Conservation (phyloP, 2,888 invertebrate genomes). For the Dryobota labecula region DNA sequence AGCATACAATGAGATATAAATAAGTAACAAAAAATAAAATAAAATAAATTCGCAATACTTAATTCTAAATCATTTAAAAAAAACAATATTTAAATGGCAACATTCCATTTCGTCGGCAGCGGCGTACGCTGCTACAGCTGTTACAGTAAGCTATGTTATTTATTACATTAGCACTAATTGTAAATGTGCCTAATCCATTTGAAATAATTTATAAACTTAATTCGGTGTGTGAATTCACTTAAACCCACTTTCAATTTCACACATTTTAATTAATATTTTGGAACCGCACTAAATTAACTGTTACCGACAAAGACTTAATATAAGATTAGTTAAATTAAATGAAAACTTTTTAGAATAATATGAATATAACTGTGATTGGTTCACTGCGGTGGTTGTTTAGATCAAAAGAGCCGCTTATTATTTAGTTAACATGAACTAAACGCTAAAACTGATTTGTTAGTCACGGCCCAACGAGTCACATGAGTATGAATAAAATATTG, state of each 20-base stretch:
- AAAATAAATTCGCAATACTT: too few species aligned
- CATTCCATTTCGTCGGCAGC: too few species aligned
- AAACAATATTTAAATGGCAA: too few species aligned
- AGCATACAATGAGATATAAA: too few species aligned
- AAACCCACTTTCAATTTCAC: conserved; percentile 57
- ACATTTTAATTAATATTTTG: conserved; percentile 56
- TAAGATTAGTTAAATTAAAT: conserved; percentile 66
- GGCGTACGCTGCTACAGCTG: too few species aligned
- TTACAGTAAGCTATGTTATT: not conserved
- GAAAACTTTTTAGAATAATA: conserved; percentile 57
- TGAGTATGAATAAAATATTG: conserved; percentile 66
- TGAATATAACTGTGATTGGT: conserved; percentile 60
- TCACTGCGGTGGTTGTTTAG: conserved; percentile 59
- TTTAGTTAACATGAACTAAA: conserved; percentile 69
- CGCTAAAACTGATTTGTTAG: conserved; percentile 71
- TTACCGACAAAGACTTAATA: conserved; percentile 63
- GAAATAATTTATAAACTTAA: conserved; percentile 41
- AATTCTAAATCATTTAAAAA: too few species aligned
- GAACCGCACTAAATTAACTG: conserved; percentile 48
- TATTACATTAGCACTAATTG: conserved; percentile 38
- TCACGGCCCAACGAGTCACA: conserved; percentile 62
- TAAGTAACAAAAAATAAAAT: too few species aligned
- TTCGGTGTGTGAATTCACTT: conserved; percentile 55
- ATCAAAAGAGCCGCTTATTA: conserved; percentile 68
- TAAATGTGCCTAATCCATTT: conserved; percentile 34